A percentile compares a stretch with the other conserved stretches of the same genome.
These are phyloP conservation scores for Catostomus latipinnis DNA, from an alignment of 2,797 vertebrate species.

Conservation along the genomic window DNA sequence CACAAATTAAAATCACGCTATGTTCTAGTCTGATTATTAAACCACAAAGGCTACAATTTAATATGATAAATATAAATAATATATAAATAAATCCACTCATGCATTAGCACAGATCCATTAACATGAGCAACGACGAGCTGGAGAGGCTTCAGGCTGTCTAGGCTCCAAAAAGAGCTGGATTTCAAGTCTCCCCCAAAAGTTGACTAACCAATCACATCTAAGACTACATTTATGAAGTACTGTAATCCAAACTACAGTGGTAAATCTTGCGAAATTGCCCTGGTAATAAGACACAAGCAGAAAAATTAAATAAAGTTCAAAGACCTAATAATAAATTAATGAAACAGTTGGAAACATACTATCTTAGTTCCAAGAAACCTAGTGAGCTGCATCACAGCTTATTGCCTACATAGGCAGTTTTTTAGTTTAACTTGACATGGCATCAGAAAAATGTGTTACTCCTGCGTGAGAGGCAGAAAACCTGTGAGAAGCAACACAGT, in stretches of 20 bases:
- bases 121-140: constrained; percentile 35
- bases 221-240: background rate
- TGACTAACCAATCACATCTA: constrained; percentile 20
- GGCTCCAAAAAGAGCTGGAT: constrained; percentile 1
- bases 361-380: too few species aligned
- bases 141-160: constrained; percentile 19
- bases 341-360: background rate
- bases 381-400: too few species aligned
- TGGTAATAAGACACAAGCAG: background rate
- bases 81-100: constrained; percentile 49
- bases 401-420: too few species aligned
- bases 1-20: too few species aligned
- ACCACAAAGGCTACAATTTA: too few species aligned
- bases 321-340: background rate
- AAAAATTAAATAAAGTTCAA: constrained; percentile 4
- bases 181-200: constrained; percentile 8
- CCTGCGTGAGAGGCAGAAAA: too few species aligned
- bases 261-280: background rate
- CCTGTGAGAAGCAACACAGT: too few species aligned
- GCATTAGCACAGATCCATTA: constrained; percentile 51
- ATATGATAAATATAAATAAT: too few species aligned
- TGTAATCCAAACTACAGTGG: background rate
- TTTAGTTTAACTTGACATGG: too few species aligned
- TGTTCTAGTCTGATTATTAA: too few species aligned
- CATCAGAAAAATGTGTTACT: too few species aligned